These are phyloP conservation scores for Papilio gigon DNA, from an alignment of 2,888 invertebrate genomes.

Conservation along the genomic window DNA sequence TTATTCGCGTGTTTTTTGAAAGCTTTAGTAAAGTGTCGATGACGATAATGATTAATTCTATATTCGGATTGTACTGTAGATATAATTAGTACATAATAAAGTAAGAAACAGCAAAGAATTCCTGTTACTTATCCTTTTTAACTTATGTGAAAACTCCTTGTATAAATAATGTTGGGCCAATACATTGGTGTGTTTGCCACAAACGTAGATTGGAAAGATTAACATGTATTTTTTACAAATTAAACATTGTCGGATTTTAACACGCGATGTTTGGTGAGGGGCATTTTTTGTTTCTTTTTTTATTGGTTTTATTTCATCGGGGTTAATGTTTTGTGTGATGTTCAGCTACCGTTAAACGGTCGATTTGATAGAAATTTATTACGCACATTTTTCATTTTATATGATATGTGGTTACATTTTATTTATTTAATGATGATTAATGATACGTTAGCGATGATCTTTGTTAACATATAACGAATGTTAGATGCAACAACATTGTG, in stretches of 20 bases:
- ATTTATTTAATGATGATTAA: not conserved
- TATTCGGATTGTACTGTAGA: no score
- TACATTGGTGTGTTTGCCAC: constrained; percentile 11
- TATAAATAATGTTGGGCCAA: not conserved
- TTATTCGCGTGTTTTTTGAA: not conserved
- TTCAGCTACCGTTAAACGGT: constrained; percentile 72
- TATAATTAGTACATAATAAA: no score
- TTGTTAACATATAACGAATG: no score
- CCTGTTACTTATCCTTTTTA: no score
- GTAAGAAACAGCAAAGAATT: no score
- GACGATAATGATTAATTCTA: no score
- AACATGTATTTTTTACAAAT: constrained; percentile 63
- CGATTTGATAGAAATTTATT: constrained; percentile 59
- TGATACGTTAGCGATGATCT: not conserved
- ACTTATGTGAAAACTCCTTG: not conserved
- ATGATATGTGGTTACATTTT: not conserved
- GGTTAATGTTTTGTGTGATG: constrained; percentile 56
- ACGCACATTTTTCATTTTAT: constrained; percentile 44
- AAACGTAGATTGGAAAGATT: constrained; percentile 52
- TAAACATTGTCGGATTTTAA: constrained; percentile 65
- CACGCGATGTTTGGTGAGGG: constrained; percentile 70
- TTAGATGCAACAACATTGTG: no score
- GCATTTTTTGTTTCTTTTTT: constrained; percentile 50
- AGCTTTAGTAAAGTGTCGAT: no score
- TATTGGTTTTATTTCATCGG: constrained; percentile 49